phyloP scores from a whole-genome alignment of 2,888 invertebrate genomes.

The Strigamia crassipes region DNA sequence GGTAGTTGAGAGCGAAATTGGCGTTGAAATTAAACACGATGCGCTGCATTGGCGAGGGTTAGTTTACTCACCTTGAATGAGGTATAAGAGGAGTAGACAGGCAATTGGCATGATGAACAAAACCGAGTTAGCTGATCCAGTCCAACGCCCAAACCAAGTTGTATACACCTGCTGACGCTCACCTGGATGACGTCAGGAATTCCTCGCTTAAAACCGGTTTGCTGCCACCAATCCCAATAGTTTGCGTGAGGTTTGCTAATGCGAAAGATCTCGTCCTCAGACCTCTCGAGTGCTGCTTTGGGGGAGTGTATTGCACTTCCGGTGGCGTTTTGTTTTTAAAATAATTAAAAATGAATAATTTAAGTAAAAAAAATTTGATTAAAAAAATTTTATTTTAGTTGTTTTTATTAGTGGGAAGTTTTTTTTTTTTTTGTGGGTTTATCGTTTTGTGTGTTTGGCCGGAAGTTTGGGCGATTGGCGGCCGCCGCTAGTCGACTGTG shows the following conservation, averaged over 20 bases:
- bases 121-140: constrained; percentile 15
- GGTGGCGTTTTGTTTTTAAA: background rate
- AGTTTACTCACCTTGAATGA: background rate
- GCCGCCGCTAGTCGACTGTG: no score
- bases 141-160: constrained; percentile 17
- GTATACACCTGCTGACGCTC: constrained; percentile 21
- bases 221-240: background rate
- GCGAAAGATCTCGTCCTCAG: background rate
- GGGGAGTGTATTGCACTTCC: background rate
- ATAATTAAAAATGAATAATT: no score
- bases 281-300: background rate
- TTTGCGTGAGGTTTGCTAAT: background rate
- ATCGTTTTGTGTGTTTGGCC: no score
- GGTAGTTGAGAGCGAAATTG: background rate
- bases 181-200: constrained; percentile 11
- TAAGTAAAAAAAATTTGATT: no score
- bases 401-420: no score
- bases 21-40: background rate
- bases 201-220: background rate
- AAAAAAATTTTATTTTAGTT: no score
- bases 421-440: no score
- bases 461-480: no score
- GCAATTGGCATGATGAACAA: background rate
- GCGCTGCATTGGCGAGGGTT: background rate
- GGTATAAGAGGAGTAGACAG: background rate